Percentiles rank a stretch among this genome's conserved stretches.
Evolutionary conservation across 2,888 invertebrate species (phyloP).

Genomic region (Eupithecia subfuscata): DNA sequence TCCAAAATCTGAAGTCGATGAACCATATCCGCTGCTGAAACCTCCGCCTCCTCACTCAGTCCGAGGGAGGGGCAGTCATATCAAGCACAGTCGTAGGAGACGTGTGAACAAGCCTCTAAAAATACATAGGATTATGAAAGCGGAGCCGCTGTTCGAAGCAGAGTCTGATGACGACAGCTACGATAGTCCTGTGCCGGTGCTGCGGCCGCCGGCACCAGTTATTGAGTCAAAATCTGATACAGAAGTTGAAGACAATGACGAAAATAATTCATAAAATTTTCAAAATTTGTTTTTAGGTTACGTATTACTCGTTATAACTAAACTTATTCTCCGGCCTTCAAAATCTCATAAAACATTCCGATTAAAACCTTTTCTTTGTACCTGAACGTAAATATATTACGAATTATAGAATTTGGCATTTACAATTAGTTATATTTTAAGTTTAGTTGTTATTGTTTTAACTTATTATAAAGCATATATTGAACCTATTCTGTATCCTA

Average conservation of each 20-base stretch:
- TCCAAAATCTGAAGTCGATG: constrained; percentile 64
- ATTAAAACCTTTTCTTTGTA: not conserved
- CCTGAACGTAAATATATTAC: not conserved
- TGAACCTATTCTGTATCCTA: not conserved
- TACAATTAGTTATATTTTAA: constrained; percentile 36
- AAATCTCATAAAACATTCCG: not conserved
- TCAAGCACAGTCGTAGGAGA: constrained; percentile 63
- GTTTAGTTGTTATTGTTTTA: constrained; percentile 21
- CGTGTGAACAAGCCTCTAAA: constrained; percentile 63
- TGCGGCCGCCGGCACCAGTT: constrained; percentile 63
- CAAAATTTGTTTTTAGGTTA: not conserved
- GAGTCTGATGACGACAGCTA: constrained; percentile 56
- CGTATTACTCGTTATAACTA: not conserved
- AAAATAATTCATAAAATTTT: constrained; percentile 25
- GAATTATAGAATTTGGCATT: constrained; percentile 44
- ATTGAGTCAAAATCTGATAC: constrained; percentile 62
- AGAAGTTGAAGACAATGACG: constrained; percentile 32
- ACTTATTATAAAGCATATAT: constrained; percentile 9
- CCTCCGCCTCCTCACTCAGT: constrained; percentile 70
- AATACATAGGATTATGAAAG: constrained; percentile 62
- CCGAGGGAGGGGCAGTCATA: constrained; percentile 55
- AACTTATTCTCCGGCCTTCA: not conserved
- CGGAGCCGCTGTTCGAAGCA: constrained; percentile 71
- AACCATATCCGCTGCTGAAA: constrained; percentile 76
- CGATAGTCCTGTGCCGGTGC: constrained; percentile 58